Percentiles rank a stretch among this genome's conserved stretches.
Evolutionary conservation across 2,797 vertebrate species (phyloP).

Genomic region (Florisuga fusca): DNA sequence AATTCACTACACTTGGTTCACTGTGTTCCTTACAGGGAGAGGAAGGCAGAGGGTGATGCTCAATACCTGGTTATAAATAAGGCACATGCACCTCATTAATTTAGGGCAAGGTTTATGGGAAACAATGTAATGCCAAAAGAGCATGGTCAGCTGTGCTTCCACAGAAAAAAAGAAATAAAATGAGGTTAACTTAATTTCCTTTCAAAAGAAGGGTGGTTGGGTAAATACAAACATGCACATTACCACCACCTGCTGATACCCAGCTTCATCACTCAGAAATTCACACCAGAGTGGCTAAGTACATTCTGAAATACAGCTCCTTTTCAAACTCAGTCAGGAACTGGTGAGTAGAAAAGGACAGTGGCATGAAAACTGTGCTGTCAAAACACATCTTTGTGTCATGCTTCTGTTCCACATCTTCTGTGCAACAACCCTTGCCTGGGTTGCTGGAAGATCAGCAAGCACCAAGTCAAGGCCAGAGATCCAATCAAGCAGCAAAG

Average conservation of each 20-base stretch:
- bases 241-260: background rate
- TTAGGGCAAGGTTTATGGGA: background rate
- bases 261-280: background rate
- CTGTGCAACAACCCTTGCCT: background rate
- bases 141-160: background rate
- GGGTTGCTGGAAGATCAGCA: background rate
- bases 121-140: background rate
- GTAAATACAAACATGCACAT: background rate
- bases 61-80: background rate
- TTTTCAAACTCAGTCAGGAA: background rate
- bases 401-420: background rate
- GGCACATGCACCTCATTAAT: constrained; percentile 20
- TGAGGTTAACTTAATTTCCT: background rate
- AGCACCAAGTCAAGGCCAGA: background rate
- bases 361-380: background rate
- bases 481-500: background rate
- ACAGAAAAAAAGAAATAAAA: background rate
- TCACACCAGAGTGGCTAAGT: background rate
- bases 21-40: background rate
- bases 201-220: background rate
- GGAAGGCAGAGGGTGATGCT: constrained; percentile 11
- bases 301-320: background rate
- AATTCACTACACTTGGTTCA: constrained; percentile 9
- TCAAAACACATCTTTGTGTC: background rate
- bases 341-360: background rate